These are phyloP conservation scores for Xiphophorus birchmanni DNA, from an alignment of 2,797 vertebrate genomes.

Conservation along the genomic window DNA sequence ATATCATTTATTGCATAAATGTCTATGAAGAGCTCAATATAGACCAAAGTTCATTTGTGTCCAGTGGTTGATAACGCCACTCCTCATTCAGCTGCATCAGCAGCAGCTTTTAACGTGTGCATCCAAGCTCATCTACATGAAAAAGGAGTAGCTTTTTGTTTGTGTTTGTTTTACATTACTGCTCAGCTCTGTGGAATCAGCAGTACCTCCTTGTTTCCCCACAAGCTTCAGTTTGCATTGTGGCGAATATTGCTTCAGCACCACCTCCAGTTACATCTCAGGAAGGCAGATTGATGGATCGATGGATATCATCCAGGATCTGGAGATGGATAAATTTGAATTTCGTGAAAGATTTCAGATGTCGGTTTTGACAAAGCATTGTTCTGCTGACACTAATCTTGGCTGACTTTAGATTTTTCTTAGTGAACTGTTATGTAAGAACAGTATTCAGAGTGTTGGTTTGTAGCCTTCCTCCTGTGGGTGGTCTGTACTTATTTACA, in stretches of 20 bases:
- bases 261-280: neutral
- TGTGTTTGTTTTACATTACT: neutral
- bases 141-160: constrained; percentile 16
- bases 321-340: neutral
- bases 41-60: neutral
- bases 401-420: neutral
- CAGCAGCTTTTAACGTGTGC: constrained; percentile 24
- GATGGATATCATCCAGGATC: neutral
- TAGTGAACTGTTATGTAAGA: neutral
- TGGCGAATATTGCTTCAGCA: neutral
- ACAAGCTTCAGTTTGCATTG: neutral
- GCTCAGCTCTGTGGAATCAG: constrained; percentile 4
- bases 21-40: neutral
- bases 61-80: neutral
- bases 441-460: neutral
- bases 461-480: neutral
- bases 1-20: no score
- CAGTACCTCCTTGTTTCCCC: neutral
- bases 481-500: neutral
- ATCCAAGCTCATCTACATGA: constrained; percentile 1
- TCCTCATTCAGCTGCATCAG: neutral
- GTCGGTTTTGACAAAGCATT: neutral
- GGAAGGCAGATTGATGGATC: neutral
- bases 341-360: neutral
- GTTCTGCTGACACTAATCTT: neutral